Conservation (phyloP, 2,797 vertebrate species). For the Bryconaethiops microstoma region DNA sequence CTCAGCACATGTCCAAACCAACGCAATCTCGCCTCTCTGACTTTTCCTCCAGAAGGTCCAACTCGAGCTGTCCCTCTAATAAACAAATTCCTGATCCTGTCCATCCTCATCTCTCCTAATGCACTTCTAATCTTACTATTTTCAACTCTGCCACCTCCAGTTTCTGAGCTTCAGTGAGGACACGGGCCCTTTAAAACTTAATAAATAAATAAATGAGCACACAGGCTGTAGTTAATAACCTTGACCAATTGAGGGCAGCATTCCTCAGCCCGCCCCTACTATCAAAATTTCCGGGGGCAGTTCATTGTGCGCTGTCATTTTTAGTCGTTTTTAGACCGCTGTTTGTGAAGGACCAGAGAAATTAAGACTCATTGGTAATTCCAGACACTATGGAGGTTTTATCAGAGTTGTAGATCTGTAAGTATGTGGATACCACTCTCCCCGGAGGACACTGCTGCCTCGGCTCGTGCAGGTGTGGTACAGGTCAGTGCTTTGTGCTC, state of each 20-base stretch:
- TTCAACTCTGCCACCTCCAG: too few species aligned
- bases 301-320: background rate
- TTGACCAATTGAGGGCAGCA: constrained; percentile 5
- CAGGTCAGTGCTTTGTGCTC: constrained; percentile 32
- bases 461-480: constrained; percentile 4
- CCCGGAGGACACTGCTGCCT: background rate
- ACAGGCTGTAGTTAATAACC: background rate
- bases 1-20: too few species aligned
- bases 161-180: too few species aligned
- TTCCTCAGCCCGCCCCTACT: background rate
- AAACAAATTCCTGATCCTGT: too few species aligned
- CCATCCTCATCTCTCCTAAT: too few species aligned
- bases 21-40: too few species aligned
- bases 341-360: too few species aligned
- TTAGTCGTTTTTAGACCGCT: background rate
- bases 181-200: background rate
- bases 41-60: too few species aligned
- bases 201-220: background rate
- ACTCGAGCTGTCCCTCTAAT: too few species aligned
- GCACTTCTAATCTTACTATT: too few species aligned
- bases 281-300: constrained; percentile 7
- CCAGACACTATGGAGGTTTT: background rate
- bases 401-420: background rate
- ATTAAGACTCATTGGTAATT: background rate
- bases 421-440: background rate